Evolutionary conservation across 2,113 vertebrate species (phyloP), one percentile per base, ranked within the genome.

Genomic region (Myotis lucifugus): DNA sequence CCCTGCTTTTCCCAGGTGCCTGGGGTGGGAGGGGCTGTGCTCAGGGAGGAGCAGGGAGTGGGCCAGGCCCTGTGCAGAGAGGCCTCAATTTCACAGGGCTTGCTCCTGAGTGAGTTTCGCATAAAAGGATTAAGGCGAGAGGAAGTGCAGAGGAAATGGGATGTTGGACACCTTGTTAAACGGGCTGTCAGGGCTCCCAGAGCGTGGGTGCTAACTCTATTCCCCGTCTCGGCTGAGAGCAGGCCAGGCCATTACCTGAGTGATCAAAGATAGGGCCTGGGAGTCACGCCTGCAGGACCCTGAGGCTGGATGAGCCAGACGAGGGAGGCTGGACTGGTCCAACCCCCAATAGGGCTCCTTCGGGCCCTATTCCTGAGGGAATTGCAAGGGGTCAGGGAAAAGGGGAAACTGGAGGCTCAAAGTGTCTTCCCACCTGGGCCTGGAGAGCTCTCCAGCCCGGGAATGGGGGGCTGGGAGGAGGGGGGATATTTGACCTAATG

Each of bases 71-170:
- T 98, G 98, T 99, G 99, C 98, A 98, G 98, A 99, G 99, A 99
- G 98, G 99, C 99, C 99, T 99, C 99, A 99, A 99, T 99, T 99
- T 99, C 99, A 99, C 99, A 99, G 99, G 99, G 99, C 99, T 99
- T 99, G 99, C 99, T 99, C 99, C 99, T 99, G 99, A 99, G 99
- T 99, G 99, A 99, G 99, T 98, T 99, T 99, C 99, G 98, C 99
- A 98, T 99, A 99, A 99, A 99, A 98, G 99, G 99, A 99, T 99
- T 99, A 99, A 99, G 98, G 98, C 96, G 97, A 98, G 98, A 99
- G 99, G 99, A 99, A 99, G 98, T 98, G 98, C 98, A 98, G 98
- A 98, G 99, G 99, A 99, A 99, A 99, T 99, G 98, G 99, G 98
- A 99, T 99, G 99, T 99, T 98, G 99, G 99, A 99, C 99, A 99